Evolutionary conservation across 2,113 vertebrate species (phyloP), one percentile per base, ranked within the genome.

Genomic region (Kryptolebias marmoratus): DNA sequence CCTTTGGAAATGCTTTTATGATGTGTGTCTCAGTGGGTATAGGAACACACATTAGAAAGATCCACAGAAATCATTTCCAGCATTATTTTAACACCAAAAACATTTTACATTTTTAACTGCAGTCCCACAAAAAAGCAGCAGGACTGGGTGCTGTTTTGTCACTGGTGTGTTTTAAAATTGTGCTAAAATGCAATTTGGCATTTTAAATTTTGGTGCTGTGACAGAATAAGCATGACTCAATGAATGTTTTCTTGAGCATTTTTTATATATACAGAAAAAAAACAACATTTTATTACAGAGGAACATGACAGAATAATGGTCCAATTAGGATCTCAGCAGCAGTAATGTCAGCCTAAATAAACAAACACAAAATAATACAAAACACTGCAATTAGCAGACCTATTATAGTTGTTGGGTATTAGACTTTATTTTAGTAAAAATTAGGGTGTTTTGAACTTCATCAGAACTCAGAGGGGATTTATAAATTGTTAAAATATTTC

Each of bases 41-140:
- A 16, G 31, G 73, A 57, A 55, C 72, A 82, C 64, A 72, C 69
- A 69, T 45, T 49, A 31, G 6, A 15, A 73, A 56, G 49, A 71
- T 68, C 60, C 69, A 36, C 47, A n/a, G 49, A 77, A 63, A 72
- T 73, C 54, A 55, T 71, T 71, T 12, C 2, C 5, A 16, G 56
- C 13, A 70, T 82, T 42, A 36, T 49, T 71, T 54, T 32, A 39
- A 36, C n/a, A 36, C 32, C 7, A 36, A 36, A 36, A 36, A 36
- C 32, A 36, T 36, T 36, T 3, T 36, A 36, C 32, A 36, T 36
- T 36, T 36, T 36, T 7, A 22, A 36, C 32, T 36, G 32, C 32
- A 36, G 32, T 36, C 32, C 32, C 32, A 36, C 10, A 54, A 54
- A 54, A 27, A 54, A 54, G 13, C 11, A 54, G 22, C 22, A 30